phyloP scores from a whole-genome alignment of 2,888 invertebrate species.

The Leptopilina drosophilae region DNA sequence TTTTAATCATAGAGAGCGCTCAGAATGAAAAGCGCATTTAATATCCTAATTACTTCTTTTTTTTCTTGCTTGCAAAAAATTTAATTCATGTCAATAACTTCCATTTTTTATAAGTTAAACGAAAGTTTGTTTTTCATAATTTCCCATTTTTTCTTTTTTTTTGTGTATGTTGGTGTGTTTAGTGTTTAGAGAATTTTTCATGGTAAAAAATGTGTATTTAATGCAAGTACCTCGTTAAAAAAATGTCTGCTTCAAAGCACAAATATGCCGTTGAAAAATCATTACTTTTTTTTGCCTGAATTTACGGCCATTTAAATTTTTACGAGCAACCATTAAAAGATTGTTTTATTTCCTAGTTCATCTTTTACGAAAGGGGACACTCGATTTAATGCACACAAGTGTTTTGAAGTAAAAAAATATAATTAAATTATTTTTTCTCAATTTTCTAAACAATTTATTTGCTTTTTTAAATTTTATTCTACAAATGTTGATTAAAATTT shows the following conservation, averaged over 20 bases:
- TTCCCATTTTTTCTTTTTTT: no score
- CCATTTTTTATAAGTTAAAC: no score
- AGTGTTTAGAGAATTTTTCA: not conserved
- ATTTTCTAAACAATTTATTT: no score
- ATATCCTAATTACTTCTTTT: not conserved
- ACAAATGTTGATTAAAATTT: no score
- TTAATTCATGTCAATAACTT: not conserved
- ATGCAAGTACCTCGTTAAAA: constrained; percentile 25
- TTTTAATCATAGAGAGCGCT: no score
- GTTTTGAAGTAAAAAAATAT: no score
- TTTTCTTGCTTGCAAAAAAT: not conserved
- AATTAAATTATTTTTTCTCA: no score
- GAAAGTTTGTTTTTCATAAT: not conserved
- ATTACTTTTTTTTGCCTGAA: constrained; percentile 13
- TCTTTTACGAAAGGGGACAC: not conserved
- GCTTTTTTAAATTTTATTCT: no score
- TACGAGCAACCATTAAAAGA: not conserved
- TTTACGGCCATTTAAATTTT: constrained; percentile 13
- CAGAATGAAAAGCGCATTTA: not conserved
- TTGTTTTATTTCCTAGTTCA: not conserved
- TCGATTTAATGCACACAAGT: not conserved
- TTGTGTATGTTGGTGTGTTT: not conserved
- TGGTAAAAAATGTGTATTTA: constrained; percentile 1
- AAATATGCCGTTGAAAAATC: constrained; percentile 5
- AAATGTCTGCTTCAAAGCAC: constrained; percentile 19